Conservation (phyloP, 2,797 vertebrate genomes). For the Typhlichthys eigenmanni region DNA sequence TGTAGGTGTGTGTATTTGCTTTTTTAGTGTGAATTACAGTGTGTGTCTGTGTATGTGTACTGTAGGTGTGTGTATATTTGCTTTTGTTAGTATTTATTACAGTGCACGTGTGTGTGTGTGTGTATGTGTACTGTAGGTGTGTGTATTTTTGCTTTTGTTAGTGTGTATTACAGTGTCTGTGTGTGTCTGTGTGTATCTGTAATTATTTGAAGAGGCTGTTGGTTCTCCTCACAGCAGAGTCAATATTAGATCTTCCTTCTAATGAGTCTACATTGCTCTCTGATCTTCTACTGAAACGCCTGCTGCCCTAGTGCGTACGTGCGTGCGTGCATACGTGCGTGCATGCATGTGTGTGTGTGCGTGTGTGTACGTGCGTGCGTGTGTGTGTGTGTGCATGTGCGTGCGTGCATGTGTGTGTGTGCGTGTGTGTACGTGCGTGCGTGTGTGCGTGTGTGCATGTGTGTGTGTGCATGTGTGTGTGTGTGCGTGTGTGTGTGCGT, state of each 20-base stretch:
- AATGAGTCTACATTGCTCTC: background rate
- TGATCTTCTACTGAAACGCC: conserved; percentile 55
- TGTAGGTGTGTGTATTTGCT: conserved; percentile 43
- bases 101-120: no score
- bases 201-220: conserved; percentile 65
- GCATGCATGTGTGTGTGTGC: no score
- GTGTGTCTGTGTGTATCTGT: conserved; percentile 40
- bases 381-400: background rate
- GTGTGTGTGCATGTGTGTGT: conserved; percentile 23
- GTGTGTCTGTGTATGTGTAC: no score
- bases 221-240: conserved; percentile 52
- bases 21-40: no score
- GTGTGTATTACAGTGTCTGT: no score
- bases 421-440: background rate
- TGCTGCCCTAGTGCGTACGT: conserved; percentile 17
- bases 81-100: background rate
- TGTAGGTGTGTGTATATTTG: conserved; percentile 47
- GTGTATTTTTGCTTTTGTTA: conserved; percentile 39
- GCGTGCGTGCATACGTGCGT: background rate
- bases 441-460: background rate
- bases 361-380: no score
- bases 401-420: background rate
- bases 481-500: no score
- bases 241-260: conserved; percentile 64
- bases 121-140: conserved; percentile 12